Evolutionary conservation across 2,113 vertebrate species (phyloP).

Genomic region (Cichladusa arquata): DNA sequence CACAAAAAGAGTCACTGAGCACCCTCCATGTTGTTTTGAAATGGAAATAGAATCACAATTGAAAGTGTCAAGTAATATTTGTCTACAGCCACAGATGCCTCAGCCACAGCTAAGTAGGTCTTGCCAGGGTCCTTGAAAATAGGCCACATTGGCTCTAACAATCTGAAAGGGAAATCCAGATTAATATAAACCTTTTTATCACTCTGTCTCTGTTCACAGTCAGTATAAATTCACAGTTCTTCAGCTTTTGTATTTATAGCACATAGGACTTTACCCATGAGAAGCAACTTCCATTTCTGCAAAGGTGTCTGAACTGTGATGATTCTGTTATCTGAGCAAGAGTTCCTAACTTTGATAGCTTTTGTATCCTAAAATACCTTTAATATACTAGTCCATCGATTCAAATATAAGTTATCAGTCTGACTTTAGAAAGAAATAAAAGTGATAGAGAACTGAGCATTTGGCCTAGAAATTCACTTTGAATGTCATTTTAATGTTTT

Average conservation of each 20-base stretch:
- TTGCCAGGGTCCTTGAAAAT: constrained; percentile 21
- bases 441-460: not conserved
- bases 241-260: constrained; percentile 28
- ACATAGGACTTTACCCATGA: not conserved
- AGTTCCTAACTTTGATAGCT: not conserved
- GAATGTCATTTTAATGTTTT: not conserved
- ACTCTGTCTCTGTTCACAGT: not conserved
- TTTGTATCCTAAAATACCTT: constrained; percentile 5
- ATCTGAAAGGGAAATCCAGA: constrained; percentile 40
- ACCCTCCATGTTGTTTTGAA: not conserved
- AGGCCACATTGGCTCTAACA: not conserved
- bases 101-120: not conserved
- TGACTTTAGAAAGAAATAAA: not conserved
- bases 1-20: not conserved
- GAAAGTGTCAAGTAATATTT: not conserved
- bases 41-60: not conserved
- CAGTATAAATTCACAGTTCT: constrained; percentile 23
- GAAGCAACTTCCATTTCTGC: not conserved
- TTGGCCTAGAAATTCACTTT: not conserved
- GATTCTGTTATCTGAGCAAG: not conserved
- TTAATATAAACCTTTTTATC: constrained; percentile 21
- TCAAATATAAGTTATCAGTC: not conserved
- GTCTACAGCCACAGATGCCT: not conserved
- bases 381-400: not conserved
- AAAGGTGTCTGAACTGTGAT: constrained; percentile 1